phyloP scores from a whole-genome alignment of 1,140 invertebrate genomes.

The Drosophila busckii region DNA sequence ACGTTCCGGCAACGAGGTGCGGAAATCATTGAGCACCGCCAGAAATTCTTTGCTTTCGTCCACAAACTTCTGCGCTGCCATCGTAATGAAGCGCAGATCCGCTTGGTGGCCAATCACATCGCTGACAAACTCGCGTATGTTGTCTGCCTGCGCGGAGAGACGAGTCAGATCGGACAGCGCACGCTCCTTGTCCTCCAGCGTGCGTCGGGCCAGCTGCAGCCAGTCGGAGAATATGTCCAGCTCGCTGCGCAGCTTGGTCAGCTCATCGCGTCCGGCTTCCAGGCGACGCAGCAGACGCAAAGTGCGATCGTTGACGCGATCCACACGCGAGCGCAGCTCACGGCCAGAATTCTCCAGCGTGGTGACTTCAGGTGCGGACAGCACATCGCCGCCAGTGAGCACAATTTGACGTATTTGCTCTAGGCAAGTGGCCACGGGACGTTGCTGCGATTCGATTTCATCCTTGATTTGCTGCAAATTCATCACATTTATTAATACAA shows the following conservation, averaged over 20 bases:
- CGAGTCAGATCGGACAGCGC: constrained; percentile 88
- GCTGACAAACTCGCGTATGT: constrained; percentile 91
- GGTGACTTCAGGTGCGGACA: constrained; percentile 92
- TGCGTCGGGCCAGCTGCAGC: constrained; percentile 88
- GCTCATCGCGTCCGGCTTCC: constrained; percentile 90
- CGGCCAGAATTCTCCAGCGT: constrained; percentile 91
- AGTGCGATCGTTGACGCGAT: constrained; percentile 88
- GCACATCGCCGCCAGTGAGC: constrained; percentile 91
- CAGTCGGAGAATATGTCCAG: constrained; percentile 90
- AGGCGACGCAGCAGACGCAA: constrained; percentile 88
- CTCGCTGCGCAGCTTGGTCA: constrained; percentile 89
- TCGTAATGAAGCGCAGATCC: constrained; percentile 95
- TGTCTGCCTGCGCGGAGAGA: constrained; percentile 85
- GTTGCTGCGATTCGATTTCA: constrained; percentile 92
- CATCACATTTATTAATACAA: neutral
- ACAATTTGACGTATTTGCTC: constrained; percentile 96
- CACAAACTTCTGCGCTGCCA: constrained; percentile 96
- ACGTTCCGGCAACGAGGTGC: constrained; percentile 88
- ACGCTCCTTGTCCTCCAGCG: constrained; percentile 92
- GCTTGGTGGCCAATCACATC: constrained; percentile 97
- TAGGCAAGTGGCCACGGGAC: constrained; percentile 90
- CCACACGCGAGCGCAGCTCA: constrained; percentile 90
- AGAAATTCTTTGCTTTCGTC: constrained; percentile 95
- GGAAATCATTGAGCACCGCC: constrained; percentile 89
- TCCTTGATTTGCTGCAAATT: constrained; percentile 89